A percentile compares a stretch with the other conserved stretches of the same genome.
Conservation (phyloP, 1,140 invertebrate species). For the Marisa cornuarietis region DNA sequence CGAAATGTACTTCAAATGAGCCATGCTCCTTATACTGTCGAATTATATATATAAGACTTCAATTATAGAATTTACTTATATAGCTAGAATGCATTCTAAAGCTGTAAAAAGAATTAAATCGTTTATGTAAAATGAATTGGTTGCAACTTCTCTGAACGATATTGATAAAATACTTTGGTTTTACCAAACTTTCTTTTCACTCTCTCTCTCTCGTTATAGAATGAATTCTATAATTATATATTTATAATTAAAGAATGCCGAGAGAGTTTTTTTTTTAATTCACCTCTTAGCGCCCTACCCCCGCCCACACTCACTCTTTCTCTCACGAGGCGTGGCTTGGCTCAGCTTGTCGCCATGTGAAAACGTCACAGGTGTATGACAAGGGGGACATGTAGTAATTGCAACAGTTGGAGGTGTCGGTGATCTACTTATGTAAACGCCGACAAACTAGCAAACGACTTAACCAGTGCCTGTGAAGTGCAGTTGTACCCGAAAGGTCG, state of each 20-base stretch:
- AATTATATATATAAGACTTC: background rate
- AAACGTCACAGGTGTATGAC: background rate
- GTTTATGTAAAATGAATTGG: too few relatives aligned
- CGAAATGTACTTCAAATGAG: background rate
- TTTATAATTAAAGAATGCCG: too few relatives aligned
- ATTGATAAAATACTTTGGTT: background rate
- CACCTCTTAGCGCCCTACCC: background rate
- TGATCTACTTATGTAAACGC: too few relatives aligned
- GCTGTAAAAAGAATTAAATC: too few relatives aligned
- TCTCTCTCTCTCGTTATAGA: background rate
- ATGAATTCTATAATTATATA: background rate
- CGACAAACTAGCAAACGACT: too few relatives aligned
- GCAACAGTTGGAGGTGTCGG: too few relatives aligned
- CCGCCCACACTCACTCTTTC: conserved; percentile 1
- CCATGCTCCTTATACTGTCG: background rate
- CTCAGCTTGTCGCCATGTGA: background rate
- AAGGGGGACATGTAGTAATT: too few relatives aligned
- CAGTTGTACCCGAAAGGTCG: too few relatives aligned
- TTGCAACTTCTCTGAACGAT: background rate
- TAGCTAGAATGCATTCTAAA: too few relatives aligned
- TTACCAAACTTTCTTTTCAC: background rate
- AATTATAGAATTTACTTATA: background rate
- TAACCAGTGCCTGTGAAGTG: too few relatives aligned
- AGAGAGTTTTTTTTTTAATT: background rate
- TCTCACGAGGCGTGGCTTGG: background rate